Evolutionary conservation across 2,797 vertebrate genomes (phyloP), one percentile per base, ranked within the genome.

Genomic region (Phrynocephalus forsythii): DNA sequence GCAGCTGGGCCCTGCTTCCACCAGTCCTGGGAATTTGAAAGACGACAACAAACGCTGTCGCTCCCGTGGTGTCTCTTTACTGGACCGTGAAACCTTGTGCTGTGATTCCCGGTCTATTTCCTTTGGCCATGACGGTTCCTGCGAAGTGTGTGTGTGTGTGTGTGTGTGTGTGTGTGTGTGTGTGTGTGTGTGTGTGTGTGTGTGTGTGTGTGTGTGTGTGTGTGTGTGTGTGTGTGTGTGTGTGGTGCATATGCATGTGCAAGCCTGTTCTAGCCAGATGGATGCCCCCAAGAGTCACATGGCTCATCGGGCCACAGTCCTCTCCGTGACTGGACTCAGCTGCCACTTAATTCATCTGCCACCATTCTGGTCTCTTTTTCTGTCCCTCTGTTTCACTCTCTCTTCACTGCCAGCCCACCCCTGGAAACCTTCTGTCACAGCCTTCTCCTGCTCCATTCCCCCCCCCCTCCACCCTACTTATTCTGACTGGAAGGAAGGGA

Each of bases 381-480:
- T 20, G 66, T 68, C 94, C 72, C 78, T 92, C 85, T n/a, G 66
- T 68, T 93, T 69, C 78, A 92, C 85, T 90, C 79, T 79, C 90
- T 86, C 90, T 1, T 0, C 93, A 89, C 95, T 96, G 95, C 96
- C 75, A 92, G 87, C 67, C 83, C 84, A 0, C 56, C 52, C 52
- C 52, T 8, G 9, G 52, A 86, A 52, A 67, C 96, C 96, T 96
- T 95, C 96, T 96, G 96, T 95, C 92, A 52, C 89, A 89, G 75
- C 86, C 66, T 0, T 38, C 78, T 83, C 7, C 3, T 22, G 30
- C 63, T 10, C 50, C 83, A 22, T 10, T n/a, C 24, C 83, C 85
- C 83, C 5, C 8, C 73, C 71, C 71, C n/a, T 6, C 11, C 16
- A 1, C 13, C 8, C 67, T 13, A 1, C 8, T 11, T 30, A n/a